Evolutionary conservation across 2,113 vertebrate genomes (phyloP).

Genomic region (Amphilophus citrinellus): DNA sequence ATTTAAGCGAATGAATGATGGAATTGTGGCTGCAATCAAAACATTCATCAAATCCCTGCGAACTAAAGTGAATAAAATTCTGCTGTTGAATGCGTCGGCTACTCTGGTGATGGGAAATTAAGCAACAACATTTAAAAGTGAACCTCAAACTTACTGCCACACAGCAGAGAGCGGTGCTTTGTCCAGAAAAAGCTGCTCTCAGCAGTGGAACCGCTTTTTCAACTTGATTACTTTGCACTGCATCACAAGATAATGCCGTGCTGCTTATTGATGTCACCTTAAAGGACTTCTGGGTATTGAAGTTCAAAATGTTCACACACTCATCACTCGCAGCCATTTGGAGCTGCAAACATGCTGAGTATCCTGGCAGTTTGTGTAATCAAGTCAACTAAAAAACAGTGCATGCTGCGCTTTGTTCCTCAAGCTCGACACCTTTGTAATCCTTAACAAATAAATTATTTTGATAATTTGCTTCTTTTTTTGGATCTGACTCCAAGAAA

Average conservation of each 20-base stretch:
- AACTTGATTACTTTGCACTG: conserved; percentile 5
- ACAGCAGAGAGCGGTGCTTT: conserved; percentile 16
- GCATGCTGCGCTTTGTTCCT: neutral
- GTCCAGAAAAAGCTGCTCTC: conserved; percentile 31
- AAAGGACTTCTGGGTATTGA: conserved; percentile 33
- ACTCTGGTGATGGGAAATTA: conserved; percentile 27
- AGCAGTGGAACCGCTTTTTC: conserved; percentile 30
- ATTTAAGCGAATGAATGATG: neutral
- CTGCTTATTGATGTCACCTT: conserved; percentile 34
- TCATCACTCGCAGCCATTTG: conserved; percentile 30
- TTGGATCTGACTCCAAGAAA: neutral
- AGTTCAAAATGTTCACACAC: conserved; percentile 44
- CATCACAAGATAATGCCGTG: neutral
- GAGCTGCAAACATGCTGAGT: conserved; percentile 27
- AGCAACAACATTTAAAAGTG: conserved; percentile 15
- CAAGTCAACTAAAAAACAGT: neutral
- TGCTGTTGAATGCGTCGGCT: neutral
- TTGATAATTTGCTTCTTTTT: neutral
- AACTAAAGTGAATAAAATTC: neutral
- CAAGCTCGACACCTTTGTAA: neutral
- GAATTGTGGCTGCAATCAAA: neutral
- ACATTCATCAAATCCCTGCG: neutral
- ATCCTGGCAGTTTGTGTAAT: neutral
- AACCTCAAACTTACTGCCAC: conserved; percentile 12
- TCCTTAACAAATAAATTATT: neutral